Conservation (phyloP, 2,888 invertebrate genomes). For the Temnothorax unifasciatus region DNA sequence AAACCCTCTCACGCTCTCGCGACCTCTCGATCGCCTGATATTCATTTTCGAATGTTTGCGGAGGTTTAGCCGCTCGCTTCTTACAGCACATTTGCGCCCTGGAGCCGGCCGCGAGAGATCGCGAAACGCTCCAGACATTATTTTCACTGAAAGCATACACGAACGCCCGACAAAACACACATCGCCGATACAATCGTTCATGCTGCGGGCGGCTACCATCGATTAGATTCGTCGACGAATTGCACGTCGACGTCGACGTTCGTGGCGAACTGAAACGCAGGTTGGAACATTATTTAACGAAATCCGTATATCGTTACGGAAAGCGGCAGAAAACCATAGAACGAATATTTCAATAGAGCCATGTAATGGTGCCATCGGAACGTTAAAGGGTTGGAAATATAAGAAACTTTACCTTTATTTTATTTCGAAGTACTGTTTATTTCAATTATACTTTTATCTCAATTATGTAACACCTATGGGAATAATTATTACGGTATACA, state of each 20-base stretch:
- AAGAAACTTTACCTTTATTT: background rate
- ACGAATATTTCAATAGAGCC: slow-evolving; percentile 32
- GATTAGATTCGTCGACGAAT: slow-evolving; percentile 50
- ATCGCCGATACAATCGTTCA: slow-evolving; percentile 36
- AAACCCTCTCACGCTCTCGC: slow-evolving; percentile 51
- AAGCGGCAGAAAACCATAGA: background rate
- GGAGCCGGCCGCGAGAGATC: slow-evolving; percentile 43
- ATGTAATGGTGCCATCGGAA: slow-evolving; percentile 1
- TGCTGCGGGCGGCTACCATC: slow-evolving; percentile 42
- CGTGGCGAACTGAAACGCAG: slow-evolving; percentile 12
- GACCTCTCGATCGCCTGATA: slow-evolving; percentile 50
- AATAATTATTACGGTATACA: background rate
- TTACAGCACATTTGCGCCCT: slow-evolving; percentile 63
- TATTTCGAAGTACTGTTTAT: background rate
- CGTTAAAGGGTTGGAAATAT: background rate
- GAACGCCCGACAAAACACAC: slow-evolving; percentile 60
- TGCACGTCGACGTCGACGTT: slow-evolving; percentile 22
- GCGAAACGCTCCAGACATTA: slow-evolving; percentile 53
- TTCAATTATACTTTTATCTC: background rate
- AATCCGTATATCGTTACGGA: slow-evolving; percentile 33
- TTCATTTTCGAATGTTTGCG: slow-evolving; percentile 71
- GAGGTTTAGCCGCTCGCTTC: slow-evolving; percentile 54
- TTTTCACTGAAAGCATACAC: slow-evolving; percentile 64
- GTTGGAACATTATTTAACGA: slow-evolving; percentile 49
- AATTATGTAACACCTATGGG: background rate